Conservation (phyloP, 2,113 vertebrate species). For the Neoarius graeffei region DNA sequence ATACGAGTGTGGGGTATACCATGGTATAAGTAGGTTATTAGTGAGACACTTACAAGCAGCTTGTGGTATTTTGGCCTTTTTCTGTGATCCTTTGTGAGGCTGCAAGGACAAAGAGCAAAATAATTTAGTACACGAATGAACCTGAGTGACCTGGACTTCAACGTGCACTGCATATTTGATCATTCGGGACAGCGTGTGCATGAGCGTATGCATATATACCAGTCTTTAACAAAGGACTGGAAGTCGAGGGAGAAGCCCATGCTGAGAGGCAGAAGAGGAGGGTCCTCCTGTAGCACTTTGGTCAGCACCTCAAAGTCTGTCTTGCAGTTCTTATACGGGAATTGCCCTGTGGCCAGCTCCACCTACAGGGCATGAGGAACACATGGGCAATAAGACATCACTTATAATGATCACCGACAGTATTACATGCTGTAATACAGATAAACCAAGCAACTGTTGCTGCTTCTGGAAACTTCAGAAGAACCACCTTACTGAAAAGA, state of each 20-base stretch:
- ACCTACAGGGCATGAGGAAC: conserved; percentile 70
- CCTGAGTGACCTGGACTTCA: not conserved
- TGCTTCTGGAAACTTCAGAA: not conserved
- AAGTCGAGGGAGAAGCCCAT: conserved; percentile 95
- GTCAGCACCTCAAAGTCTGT: conserved; percentile 96
- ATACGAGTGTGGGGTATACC: not conserved
- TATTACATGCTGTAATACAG: not conserved
- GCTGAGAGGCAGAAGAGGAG: conserved; percentile 85
- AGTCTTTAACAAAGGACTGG: conserved; percentile 96
- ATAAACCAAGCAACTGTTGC: not conserved
- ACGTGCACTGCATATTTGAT: no score
- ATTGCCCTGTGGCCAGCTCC: conserved; percentile 92
- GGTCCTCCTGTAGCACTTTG: conserved; percentile 96
- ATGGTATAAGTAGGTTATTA: not conserved
- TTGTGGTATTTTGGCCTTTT: conserved; percentile 99
- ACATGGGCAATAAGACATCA: not conserved
- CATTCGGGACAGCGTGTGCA: not conserved
- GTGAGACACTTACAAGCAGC: conserved; percentile 82
- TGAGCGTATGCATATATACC: conserved; percentile 66
- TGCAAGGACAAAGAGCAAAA: conserved; percentile 55
- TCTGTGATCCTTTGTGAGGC: conserved; percentile 98
- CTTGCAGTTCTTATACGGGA: conserved; percentile 95
- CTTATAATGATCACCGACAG: not conserved
- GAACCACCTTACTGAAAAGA: not conserved
- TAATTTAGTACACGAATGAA: not conserved